Evolutionary conservation across 2,888 invertebrate genomes (phyloP), one percentile per base, ranked within the genome.

Genomic region (Onthophagus sagittarius): DNA sequence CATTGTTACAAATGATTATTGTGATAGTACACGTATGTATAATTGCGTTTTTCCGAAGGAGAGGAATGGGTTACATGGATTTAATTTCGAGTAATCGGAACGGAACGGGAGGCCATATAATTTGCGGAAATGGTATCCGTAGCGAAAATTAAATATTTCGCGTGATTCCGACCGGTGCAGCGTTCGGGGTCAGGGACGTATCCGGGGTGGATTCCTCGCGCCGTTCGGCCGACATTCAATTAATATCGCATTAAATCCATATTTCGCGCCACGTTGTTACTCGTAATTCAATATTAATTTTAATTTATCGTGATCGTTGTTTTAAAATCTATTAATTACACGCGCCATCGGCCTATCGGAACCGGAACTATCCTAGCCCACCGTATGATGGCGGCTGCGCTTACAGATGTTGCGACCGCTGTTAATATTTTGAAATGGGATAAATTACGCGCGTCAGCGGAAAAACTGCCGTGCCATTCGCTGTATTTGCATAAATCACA

Each of bases 201-300:
- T 53, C 39, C 39, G 39, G 39, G 23, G 23, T 23, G 23, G 23
- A 23, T 23, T 23, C 23, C 23, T 4, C 39, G 39, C 39, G 39
- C 11, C 39, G 39, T 7, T 14, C 64, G 15, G n/a, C n/a, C 67
- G 31, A 67, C 23, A 31, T 74, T 71, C 62, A 72, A 74, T 74
- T 74, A 72, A 72, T 74, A 72, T 74, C 71, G 65, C 72, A 72
- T 72, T 74, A 72, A 72, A 74, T 71, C 72, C 70, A 74, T 72
- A 72, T 71, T 74, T 72, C 72, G 70, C 14, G 65, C 67, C 67
- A 31, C 32, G 67, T 32, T 72, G 71, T 70, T 72, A 67, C 72
- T 62, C 65, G 69, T 69, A 67, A 72, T 72, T 74, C 71, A 72
- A 70, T 72, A 74, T 74, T 74, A 74, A 74, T 74, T 74, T 67